A percentile compares a stretch with the other conserved stretches of the same genome.
phyloP scores from a whole-genome alignment of 92 coral and sea anemone species.

The Parazoanthus atlanticus region DNA sequence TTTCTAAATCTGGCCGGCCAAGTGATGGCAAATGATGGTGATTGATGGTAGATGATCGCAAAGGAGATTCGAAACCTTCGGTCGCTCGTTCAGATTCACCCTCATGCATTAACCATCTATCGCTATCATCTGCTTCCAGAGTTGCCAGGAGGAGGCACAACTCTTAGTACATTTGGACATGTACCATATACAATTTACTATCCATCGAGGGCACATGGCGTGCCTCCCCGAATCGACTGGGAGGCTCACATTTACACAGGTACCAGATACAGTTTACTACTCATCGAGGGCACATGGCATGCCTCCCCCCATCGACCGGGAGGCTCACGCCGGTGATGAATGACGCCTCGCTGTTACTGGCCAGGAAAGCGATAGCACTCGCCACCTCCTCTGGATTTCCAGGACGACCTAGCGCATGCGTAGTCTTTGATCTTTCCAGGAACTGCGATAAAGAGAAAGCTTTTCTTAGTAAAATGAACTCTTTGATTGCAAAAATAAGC shows the following conservation, averaged over 20 bases:
- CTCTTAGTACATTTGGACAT: neutral
- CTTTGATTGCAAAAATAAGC: too few species aligned
- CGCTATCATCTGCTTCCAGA: too few species aligned
- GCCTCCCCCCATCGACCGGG: constrained; percentile 85
- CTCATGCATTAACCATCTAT: too few species aligned
- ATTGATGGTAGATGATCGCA: too few species aligned
- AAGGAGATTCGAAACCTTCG: too few species aligned
- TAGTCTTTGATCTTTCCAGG: constrained; percentile 63
- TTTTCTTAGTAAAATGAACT: too few species aligned
- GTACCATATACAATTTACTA: neutral
- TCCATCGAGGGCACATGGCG: constrained; percentile 77
- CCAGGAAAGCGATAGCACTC: constrained; percentile 76
- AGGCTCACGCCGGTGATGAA: constrained; percentile 76
- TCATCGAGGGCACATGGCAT: constrained; percentile 80
- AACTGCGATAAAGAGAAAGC: constrained; percentile 51
- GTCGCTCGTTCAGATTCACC: too few species aligned
- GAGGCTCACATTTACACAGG: too few species aligned
- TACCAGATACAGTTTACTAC: neutral
- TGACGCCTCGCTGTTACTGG: constrained; percentile 62
- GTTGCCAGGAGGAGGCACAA: neutral
- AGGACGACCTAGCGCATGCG: constrained; percentile 82
- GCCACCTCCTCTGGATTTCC: constrained; percentile 82
- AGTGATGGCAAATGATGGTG: too few species aligned
- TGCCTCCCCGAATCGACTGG: constrained; percentile 86
- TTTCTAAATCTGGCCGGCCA: too few species aligned